phyloP scores from a whole-genome alignment of 2,797 vertebrate genomes.

The Muraenolepis orangiensis region DNA sequence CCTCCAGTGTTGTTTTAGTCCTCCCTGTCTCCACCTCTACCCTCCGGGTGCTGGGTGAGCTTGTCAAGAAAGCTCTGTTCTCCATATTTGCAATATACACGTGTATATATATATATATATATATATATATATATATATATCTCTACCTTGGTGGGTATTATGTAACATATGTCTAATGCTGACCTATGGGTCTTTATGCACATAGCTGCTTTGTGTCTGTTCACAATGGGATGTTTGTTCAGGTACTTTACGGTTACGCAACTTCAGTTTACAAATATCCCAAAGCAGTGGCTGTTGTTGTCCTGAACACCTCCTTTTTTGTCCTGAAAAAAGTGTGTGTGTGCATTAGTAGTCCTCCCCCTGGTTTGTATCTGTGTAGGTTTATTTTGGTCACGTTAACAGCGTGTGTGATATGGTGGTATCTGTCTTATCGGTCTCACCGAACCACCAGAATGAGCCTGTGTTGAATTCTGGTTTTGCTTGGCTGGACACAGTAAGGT shows the following conservation, averaged over 20 bases:
- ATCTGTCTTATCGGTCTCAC: background rate
- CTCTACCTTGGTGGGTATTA: background rate
- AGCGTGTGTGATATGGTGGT: background rate
- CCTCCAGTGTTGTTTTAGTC: background rate
- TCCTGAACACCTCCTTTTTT: background rate
- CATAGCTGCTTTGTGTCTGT: background rate
- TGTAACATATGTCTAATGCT: background rate
- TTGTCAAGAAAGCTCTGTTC: background rate
- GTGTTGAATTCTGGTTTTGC: slow-evolving; percentile 25
- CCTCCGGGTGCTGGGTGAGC: background rate
- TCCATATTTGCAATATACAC: background rate
- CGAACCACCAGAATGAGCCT: background rate
- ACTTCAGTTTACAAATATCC: background rate
- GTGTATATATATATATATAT: too few species aligned
- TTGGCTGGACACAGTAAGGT: slow-evolving; percentile 46
- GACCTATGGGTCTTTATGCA: background rate
- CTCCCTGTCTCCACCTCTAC: background rate
- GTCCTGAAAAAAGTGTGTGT: too few species aligned
- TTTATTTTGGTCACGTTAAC: too few species aligned
- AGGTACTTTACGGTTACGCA: background rate
- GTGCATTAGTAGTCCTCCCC: too few species aligned
- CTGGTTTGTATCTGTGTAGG: too few species aligned
- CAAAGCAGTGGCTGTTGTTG: background rate
- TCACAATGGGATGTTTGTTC: background rate
- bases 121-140: too few species aligned